Conservation (phyloP, 2,113 vertebrate genomes). For the Protomyctophum bolini region DNA sequence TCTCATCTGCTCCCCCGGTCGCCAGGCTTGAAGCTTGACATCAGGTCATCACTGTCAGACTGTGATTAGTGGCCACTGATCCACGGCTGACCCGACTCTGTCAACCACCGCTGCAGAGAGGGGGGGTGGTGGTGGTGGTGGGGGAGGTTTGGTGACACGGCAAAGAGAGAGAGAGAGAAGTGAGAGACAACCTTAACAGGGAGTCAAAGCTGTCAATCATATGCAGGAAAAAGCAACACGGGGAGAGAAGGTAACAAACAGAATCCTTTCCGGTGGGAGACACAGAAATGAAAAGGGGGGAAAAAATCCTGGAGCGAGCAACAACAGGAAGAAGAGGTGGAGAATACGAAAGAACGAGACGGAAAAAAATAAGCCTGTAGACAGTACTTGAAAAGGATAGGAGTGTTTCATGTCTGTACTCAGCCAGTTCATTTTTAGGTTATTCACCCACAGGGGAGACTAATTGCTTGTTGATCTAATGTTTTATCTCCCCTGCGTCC, state of each 20-base stretch:
- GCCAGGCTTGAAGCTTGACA: constrained; percentile 22
- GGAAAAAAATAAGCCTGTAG: constrained; percentile 43
- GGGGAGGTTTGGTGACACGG: no score
- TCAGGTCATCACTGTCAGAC: constrained; percentile 37
- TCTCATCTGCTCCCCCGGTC: constrained; percentile 24
- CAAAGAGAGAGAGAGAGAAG: neutral
- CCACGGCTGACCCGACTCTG: constrained; percentile 34
- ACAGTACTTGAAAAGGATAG: constrained; percentile 58
- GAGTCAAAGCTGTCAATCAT: constrained; percentile 62
- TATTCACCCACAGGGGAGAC: constrained; percentile 65
- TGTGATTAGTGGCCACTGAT: constrained; percentile 37
- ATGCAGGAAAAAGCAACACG: constrained; percentile 28
- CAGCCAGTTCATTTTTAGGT: constrained; percentile 65
- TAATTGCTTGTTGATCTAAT: constrained; percentile 74
- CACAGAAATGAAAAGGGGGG: neutral
- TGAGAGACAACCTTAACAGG: constrained; percentile 31
- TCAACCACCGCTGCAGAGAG: constrained; percentile 30
- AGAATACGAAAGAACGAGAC: constrained; percentile 25
- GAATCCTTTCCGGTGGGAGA: constrained; percentile 40
- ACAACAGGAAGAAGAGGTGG: constrained; percentile 15
- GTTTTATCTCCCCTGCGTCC: constrained; percentile 49
- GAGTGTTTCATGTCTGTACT: constrained; percentile 60
- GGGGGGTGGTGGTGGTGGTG: neutral
- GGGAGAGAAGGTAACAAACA: constrained; percentile 44
- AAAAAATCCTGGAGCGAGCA: constrained; percentile 19